These are phyloP conservation scores for Vanessa atalanta DNA, from an alignment of 1,140 invertebrate genomes.

Conservation along the genomic window DNA sequence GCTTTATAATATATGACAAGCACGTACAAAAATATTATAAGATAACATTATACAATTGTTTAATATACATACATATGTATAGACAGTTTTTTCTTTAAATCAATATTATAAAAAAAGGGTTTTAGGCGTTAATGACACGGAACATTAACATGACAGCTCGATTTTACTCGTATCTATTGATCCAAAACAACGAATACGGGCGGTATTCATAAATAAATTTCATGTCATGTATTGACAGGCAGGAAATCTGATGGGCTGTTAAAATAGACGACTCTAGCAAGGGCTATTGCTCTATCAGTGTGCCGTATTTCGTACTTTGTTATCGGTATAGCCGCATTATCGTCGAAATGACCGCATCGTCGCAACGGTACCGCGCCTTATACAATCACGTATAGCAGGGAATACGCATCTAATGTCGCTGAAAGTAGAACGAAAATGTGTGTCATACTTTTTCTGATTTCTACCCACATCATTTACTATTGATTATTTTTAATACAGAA, in stretches of 20 bases:
- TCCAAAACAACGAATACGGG: conserved; percentile 7
- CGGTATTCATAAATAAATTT: conserved; percentile 22
- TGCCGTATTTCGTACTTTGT: conserved; percentile 37
- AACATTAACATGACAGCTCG: conserved; percentile 9
- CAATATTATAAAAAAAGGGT: not conserved
- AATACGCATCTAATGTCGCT: conserved; percentile 48
- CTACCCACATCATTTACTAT: too few relatives aligned
- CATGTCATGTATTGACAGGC: conserved; percentile 19
- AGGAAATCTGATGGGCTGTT: conserved; percentile 35
- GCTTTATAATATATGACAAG: too few relatives aligned
- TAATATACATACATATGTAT: not conserved
- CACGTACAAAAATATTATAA: not conserved
- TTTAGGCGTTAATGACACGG: not conserved
- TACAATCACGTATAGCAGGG: conserved; percentile 54
- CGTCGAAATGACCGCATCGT: conserved; percentile 53
- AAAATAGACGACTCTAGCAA: conserved; percentile 39
- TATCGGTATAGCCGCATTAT: conserved; percentile 42
- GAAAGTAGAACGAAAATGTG: conserved; percentile 50
- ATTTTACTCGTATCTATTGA: conserved; percentile 14
- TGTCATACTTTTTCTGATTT: too few relatives aligned
- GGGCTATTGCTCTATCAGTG: conserved; percentile 40
- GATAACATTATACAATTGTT: not conserved
- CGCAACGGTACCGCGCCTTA: conserved; percentile 60
- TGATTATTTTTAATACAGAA: too few relatives aligned
- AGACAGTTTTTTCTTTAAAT: not conserved